A percentile compares a stretch with the other conserved stretches of the same genome.
Evolutionary conservation across 2,888 invertebrate genomes (phyloP).

Genomic region (Acanthoscelides obtectus): DNA sequence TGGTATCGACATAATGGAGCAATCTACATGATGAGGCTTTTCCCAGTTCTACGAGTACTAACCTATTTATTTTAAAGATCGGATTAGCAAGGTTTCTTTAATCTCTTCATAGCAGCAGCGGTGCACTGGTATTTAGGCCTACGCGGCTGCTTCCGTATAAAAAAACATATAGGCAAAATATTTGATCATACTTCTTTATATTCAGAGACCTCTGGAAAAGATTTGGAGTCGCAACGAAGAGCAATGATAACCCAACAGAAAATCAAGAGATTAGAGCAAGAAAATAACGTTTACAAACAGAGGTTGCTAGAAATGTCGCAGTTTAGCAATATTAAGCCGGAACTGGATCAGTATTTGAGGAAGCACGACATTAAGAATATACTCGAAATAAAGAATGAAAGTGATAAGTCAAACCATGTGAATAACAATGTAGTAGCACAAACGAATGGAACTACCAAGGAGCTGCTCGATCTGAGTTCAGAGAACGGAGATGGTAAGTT

Average conservation of each 20-base stretch:
- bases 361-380: slow-evolving; percentile 52
- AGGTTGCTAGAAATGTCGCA: slow-evolving; percentile 66
- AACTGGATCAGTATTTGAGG: slow-evolving; percentile 51
- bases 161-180: too few species aligned
- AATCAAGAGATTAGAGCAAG: slow-evolving; percentile 81
- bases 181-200: too few species aligned
- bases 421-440: slow-evolving; percentile 6
- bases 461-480: slow-evolving; percentile 40
- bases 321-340: slow-evolving; percentile 50
- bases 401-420: slow-evolving; percentile 5
- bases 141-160: too few species aligned
- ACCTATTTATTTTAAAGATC: too few species aligned
- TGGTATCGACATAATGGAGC: too few species aligned
- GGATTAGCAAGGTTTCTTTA: too few species aligned
- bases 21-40: too few species aligned
- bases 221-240: slow-evolving; percentile 79
- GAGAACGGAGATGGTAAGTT: slow-evolving; percentile 39
- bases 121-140: too few species aligned
- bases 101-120: too few species aligned
- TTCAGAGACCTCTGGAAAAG: slow-evolving; percentile 79
- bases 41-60: too few species aligned
- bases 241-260: slow-evolving; percentile 75
- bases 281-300: slow-evolving; percentile 77
- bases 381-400: slow-evolving; percentile 40
- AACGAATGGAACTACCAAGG: slow-evolving; percentile 26